Evolutionary conservation across 2,797 vertebrate genomes (phyloP).

Genomic region (Pelobates cultripes): DNA sequence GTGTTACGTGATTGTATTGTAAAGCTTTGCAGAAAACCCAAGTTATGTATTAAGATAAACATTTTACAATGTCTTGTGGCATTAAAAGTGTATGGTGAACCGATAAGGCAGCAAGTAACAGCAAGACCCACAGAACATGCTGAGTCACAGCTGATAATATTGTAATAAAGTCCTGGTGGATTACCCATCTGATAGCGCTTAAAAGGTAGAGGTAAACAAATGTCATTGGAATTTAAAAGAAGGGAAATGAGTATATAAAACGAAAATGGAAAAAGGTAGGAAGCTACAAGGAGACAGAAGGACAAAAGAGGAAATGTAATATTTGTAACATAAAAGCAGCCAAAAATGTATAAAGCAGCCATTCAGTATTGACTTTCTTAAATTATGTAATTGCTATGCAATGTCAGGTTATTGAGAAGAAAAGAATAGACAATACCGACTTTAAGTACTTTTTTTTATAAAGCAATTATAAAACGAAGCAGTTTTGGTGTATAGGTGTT

Average conservation of each 20-base stretch:
- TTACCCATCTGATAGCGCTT: constrained; percentile 16
- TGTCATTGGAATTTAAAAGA: background rate
- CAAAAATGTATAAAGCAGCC: no score
- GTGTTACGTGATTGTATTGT: background rate
- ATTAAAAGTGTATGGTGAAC: background rate
- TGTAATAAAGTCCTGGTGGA: constrained; percentile 24
- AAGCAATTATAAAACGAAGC: no score
- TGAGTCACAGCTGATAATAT: constrained; percentile 37
- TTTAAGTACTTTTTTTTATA: no score
- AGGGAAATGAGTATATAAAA: background rate
- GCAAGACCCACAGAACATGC: background rate
- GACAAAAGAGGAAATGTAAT: no score
- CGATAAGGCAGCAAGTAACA: constrained; percentile 14
- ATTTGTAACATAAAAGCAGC: no score
- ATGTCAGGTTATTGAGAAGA: no score
- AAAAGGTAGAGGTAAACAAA: background rate
- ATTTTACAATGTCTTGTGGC: constrained; percentile 32
- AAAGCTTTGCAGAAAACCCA: background rate
- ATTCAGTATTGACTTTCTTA: no score
- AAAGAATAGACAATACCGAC: no score
- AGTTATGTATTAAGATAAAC: constrained; percentile 5
- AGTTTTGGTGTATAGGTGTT: no score
- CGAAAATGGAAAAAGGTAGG: background rate
- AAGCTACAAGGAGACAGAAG: no score
- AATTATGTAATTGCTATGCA: no score